phyloP scores from a whole-genome alignment of 2,797 vertebrate species.

The Myiothlypis coronata region DNA sequence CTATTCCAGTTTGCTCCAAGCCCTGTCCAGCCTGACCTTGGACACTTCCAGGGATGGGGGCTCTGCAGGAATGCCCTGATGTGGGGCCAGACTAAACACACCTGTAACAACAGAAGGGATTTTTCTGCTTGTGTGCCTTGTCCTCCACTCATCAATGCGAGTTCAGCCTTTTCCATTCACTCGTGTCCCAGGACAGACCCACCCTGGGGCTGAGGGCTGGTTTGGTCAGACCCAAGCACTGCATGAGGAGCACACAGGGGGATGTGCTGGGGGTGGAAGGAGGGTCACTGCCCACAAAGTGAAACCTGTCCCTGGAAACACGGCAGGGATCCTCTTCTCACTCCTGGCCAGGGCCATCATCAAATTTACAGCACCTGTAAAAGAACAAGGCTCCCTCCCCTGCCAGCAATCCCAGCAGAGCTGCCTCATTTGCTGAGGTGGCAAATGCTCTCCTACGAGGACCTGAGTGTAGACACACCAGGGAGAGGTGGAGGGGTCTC shows the following conservation, averaged over 20 bases:
- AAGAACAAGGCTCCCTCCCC: neutral
- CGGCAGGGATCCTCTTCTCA: neutral
- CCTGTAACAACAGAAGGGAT: neutral
- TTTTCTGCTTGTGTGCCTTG: neutral
- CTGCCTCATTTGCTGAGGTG: accelerated
- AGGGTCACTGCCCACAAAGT: accelerated
- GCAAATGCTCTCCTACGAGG: accelerated
- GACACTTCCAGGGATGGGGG: neutral
- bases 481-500: neutral
- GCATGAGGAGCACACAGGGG: accelerated
- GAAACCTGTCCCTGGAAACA: neutral
- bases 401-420: neutral
- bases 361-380: neutral
- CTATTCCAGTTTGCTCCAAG: neutral
- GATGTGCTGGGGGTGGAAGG: accelerated
- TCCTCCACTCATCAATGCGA: neutral
- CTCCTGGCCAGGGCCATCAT: neutral
- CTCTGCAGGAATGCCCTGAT: neutral
- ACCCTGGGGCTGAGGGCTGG: accelerated
- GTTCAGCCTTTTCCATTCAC: neutral
- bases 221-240: neutral
- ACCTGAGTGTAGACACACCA: accelerated
- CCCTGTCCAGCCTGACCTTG: accelerated
- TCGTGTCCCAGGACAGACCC: neutral
- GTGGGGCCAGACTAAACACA: accelerated